Evolutionary conservation across 2,888 invertebrate species (phyloP), one percentile per base, ranked within the genome.

Genomic region (Chrysina gloriosa): DNA sequence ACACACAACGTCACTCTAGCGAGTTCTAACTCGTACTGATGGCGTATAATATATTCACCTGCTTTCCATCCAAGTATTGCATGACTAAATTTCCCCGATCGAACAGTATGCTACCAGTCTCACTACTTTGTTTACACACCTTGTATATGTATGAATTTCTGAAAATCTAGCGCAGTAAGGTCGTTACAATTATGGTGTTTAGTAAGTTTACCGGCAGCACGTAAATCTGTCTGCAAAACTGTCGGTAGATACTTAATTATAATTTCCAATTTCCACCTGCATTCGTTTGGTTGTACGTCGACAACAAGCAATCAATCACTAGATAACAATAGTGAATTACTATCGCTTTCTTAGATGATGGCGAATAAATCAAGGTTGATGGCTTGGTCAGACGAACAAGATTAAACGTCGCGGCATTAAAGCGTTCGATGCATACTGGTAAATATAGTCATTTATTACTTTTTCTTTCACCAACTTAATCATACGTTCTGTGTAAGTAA

Each of bases 371-470:
- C 42, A 42, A 42, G 16, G 42, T 42, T 61, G 58, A 61, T 61
- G 7, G 42, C 27, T 27, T 27, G 7, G 39, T 23, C 58, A 56
- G 56, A 39, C 27, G 58, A 27, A 42, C 42, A 61, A 45, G 58
- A 61, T 61, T 61, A 42, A 61, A 42, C 16, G 27, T 27, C 45
- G 42, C n/a, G 29, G 42, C 27, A 42, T 61, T 61, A 61, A 42
- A 61, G 27, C 27, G 29, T 45, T 27, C 42, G 45, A 34, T 34
- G 29, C 34, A 42, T 14, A 42, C 23, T 61, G 42, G 27, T 27
- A 61, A 61, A 61, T 61, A 42, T 16, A 56, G 36, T 23, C 36
- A 45, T 61, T 61, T 61, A 61, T 61, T 61, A 61, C 29, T 25
- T 42, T 42, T 58, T 56, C 11, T 42, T 58, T 58, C 25, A 23